Conservation (phyloP, 1,140 invertebrate species). For the Drosophila arawakana region DNA sequence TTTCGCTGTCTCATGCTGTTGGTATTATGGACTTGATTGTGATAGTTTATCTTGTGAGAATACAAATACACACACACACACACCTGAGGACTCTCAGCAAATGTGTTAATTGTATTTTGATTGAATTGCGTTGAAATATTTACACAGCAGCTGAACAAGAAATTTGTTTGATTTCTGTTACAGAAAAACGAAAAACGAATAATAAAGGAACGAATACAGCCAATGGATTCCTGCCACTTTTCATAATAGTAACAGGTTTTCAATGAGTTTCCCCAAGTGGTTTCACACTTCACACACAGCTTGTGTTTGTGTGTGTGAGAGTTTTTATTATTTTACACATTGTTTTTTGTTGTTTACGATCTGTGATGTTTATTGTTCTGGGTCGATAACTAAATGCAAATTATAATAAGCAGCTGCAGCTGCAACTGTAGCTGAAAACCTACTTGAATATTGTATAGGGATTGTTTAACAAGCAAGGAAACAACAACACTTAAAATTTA, state of each 20-base stretch:
- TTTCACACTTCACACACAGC: background rate
- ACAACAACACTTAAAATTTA: slow-evolving; percentile 1
- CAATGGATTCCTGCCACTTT: slow-evolving; percentile 1
- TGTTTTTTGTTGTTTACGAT: slow-evolving; percentile 12
- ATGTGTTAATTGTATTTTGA: slow-evolving; percentile 77
- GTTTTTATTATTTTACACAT: slow-evolving; percentile 29
- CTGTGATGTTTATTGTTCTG: slow-evolving; percentile 12
- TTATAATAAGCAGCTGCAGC: slow-evolving; percentile 22
- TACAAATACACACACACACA: slow-evolving; percentile 26
- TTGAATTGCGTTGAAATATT: slow-evolving; percentile 67
- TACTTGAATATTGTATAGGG: slow-evolving; percentile 11
- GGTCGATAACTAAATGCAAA: slow-evolving; percentile 23
- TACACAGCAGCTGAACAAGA: slow-evolving; percentile 46
- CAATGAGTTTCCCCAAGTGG: slow-evolving; percentile 24
- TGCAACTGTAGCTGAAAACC: slow-evolving; percentile 1
- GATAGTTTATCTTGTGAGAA: slow-evolving; percentile 61
- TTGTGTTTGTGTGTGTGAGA: slow-evolving; percentile 4
- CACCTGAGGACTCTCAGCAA: slow-evolving; percentile 19
- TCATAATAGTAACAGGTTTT: slow-evolving; percentile 55
- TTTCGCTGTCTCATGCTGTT: slow-evolving; percentile 43
- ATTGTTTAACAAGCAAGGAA: background rate
- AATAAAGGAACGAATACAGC: background rate
- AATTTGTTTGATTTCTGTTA: slow-evolving; percentile 39
- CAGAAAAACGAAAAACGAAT: background rate
- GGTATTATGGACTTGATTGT: slow-evolving; percentile 51